phyloP scores from a whole-genome alignment of 2,888 invertebrate species.

The Taenaris catops region DNA sequence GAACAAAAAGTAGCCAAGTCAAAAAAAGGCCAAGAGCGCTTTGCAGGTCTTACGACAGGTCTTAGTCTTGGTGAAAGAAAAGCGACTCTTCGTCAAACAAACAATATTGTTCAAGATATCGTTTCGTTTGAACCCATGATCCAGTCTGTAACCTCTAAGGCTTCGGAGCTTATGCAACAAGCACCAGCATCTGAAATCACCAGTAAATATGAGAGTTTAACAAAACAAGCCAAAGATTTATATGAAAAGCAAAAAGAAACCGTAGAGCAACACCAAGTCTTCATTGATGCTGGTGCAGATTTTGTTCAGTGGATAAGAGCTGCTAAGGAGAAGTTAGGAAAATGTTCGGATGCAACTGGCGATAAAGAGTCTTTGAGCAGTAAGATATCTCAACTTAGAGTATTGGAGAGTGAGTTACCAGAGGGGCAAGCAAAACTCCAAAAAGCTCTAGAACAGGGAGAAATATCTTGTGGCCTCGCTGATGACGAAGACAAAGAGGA shows the following conservation, averaged over 20 bases:
- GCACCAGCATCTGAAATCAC: conserved; percentile 96
- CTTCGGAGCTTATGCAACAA: conserved; percentile 94
- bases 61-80: conserved; percentile 92
- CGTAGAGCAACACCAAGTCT: conserved; percentile 94
- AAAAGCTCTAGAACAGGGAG: conserved; percentile 90
- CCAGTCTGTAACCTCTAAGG: conserved; percentile 95
- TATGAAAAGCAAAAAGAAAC: conserved; percentile 94
- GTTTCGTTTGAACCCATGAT: conserved; percentile 98
- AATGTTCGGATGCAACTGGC: conserved; percentile 95
- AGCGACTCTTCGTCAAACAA: conserved; percentile 93
- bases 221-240: conserved; percentile 93
- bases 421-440: conserved; percentile 92
- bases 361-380: conserved; percentile 93
- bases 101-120: conserved; percentile 97
- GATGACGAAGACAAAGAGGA: conserved; percentile 93
- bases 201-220: conserved; percentile 92
- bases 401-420: conserved; percentile 89
- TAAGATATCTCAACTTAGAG: conserved; percentile 92
- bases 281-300: conserved; percentile 94
- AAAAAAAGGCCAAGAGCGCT: conserved; percentile 85
- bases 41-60: conserved; percentile 85
- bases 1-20: conserved; percentile 91
- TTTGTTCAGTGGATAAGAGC: conserved; percentile 95
- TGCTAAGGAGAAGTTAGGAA: conserved; percentile 93
- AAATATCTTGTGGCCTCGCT: conserved; percentile 91